Percentiles rank a stretch among this genome's conserved stretches.
Evolutionary conservation across 2,797 vertebrate genomes (phyloP).

Genomic region (Picus viridis): DNA sequence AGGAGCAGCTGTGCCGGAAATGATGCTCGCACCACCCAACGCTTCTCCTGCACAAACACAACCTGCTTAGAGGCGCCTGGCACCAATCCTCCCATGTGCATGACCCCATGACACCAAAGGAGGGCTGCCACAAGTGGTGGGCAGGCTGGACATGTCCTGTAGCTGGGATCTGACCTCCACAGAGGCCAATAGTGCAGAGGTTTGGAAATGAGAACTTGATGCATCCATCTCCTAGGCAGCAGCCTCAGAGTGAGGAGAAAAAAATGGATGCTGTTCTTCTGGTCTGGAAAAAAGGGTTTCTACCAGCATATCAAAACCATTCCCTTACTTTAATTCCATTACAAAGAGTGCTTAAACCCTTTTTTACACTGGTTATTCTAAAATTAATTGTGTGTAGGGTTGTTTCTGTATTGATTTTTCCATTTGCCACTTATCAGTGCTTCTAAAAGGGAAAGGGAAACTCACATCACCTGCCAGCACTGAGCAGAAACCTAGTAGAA

Average conservation of each 20-base stretch:
- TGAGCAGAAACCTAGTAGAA: neutral
- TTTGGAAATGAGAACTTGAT: neutral
- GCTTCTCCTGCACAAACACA: neutral
- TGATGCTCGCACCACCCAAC: neutral
- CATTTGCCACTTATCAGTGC: neutral
- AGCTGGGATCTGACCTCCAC: neutral
- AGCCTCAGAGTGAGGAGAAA: neutral
- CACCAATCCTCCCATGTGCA: neutral
- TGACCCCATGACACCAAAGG: neutral
- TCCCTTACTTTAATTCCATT: neutral
- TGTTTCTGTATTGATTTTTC: neutral
- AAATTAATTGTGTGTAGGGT: neutral
- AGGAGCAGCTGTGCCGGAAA: slow-evolving; percentile 34
- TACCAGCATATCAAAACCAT: neutral
- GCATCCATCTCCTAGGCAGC: neutral
- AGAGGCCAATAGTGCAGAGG: neutral
- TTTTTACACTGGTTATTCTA: neutral
- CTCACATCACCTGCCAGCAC: neutral
- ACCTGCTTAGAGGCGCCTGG: neutral
- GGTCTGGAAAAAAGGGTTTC: neutral
- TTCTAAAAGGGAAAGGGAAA: neutral
- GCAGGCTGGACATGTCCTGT: neutral
- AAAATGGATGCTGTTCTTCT: neutral
- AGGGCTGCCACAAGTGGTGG: neutral
- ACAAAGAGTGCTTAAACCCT: neutral